These are phyloP conservation scores for Hirtodrosophila confusa DNA, from an alignment of 2,888 invertebrate genomes.

Conservation along the genomic window DNA sequence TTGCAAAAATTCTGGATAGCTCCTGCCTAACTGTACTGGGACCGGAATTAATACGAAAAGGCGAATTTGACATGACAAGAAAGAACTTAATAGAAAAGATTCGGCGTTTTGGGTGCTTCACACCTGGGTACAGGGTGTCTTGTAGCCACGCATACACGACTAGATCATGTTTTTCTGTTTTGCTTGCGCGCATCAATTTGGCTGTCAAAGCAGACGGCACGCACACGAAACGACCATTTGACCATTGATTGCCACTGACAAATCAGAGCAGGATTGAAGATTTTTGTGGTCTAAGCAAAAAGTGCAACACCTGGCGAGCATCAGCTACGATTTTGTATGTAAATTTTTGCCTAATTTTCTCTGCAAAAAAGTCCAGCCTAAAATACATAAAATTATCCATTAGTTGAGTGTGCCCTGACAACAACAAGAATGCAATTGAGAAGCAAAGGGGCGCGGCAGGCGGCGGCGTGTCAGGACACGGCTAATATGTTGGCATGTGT, in stretches of 20 bases:
- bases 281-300: conserved; percentile 26
- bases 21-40: too few relatives aligned
- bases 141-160: too few relatives aligned
- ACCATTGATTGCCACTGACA: conserved; percentile 44
- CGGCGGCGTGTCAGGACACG: conserved; percentile 30
- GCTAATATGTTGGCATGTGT: conserved; percentile 73
- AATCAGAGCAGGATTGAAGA: conserved; percentile 44
- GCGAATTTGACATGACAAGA: too few relatives aligned
- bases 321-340: conserved; percentile 58
- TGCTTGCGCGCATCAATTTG: conserved; percentile 49
- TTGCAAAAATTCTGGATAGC: too few relatives aligned
- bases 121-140: too few relatives aligned
- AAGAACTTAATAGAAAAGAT: too few relatives aligned
- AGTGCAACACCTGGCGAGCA: conserved; percentile 35
- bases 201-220: conserved; percentile 60
- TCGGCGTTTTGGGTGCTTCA: too few relatives aligned
- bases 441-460: conserved; percentile 11
- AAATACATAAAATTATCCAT: conserved; percentile 33
- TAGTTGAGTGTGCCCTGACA: too few relatives aligned
- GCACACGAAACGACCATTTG: conserved; percentile 45
- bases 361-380: conserved; percentile 33
- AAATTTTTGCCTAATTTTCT: conserved; percentile 66
- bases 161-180: neutral
- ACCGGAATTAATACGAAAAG: too few relatives aligned
- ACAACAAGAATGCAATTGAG: conserved; percentile 24